Conservation (phyloP, 1,140 invertebrate genomes). For the Atta colombica region DNA sequence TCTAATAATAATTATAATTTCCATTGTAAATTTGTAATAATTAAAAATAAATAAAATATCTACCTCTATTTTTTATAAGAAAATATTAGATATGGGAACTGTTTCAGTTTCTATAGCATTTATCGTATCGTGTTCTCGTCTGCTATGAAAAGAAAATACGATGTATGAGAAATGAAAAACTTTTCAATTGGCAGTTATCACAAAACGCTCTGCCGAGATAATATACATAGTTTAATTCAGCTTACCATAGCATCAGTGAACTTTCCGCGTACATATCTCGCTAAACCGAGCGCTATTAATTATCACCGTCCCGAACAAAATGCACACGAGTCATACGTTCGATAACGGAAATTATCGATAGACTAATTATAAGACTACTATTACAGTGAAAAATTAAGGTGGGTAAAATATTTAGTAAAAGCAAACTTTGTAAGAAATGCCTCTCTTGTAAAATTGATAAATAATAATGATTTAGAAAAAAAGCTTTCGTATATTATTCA, state of each 20-base stretch:
- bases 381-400: not conserved
- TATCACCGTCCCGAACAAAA: conserved; percentile 22
- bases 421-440: not conserved
- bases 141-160: not conserved
- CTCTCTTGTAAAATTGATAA: not conserved
- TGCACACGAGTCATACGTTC: conserved; percentile 32
- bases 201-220: conserved; percentile 22
- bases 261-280: conserved; percentile 9
- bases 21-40: not conserved
- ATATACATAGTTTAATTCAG: conserved; percentile 45
- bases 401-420: not conserved
- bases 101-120: conserved; percentile 5
- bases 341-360: conserved; percentile 32
- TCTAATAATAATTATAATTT: not conserved
- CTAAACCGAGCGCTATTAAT: conserved; percentile 46
- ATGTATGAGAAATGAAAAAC: conserved; percentile 4
- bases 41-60: conserved; percentile 17
- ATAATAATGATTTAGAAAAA: not conserved
- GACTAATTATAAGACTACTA: conserved; percentile 22
- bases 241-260: conserved; percentile 30
- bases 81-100: not conserved
- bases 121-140: not conserved
- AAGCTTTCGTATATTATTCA: not conserved
- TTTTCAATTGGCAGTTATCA: not conserved
- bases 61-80: not conserved